These are phyloP conservation scores for Montipora sp. DNA, from an alignment of 64 coral and sea anemone species.

Conservation along the genomic window DNA sequence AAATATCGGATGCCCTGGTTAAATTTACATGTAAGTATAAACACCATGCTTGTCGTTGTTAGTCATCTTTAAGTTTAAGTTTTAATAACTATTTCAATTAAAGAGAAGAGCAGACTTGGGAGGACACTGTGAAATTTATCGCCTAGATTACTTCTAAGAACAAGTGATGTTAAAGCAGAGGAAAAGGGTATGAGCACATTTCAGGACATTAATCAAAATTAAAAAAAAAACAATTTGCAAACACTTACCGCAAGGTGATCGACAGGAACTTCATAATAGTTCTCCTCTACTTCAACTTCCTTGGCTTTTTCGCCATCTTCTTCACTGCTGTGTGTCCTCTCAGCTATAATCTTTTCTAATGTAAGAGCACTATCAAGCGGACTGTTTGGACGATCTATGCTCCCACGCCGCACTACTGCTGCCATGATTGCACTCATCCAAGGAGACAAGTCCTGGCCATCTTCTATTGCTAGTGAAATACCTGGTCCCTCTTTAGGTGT, in stretches of 20 bases:
- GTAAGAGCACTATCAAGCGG: conserved; percentile 61
- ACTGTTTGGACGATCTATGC: conserved; percentile 64
- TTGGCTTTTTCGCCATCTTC: conserved; percentile 17
- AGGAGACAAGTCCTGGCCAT: conserved; percentile 90
- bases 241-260: conserved; percentile 35
- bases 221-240: neutral
- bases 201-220: too few species aligned
- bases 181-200: too few species aligned
- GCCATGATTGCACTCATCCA: conserved; percentile 98
- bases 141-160: too few species aligned
- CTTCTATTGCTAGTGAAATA: conserved; percentile 83
- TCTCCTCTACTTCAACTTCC: neutral
- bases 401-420: conserved; percentile 77
- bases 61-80: too few species aligned
- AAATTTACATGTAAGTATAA: too few species aligned
- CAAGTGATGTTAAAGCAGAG: too few species aligned
- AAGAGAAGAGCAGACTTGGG: too few species aligned
- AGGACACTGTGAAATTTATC: too few species aligned
- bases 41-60: too few species aligned
- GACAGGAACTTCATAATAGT: conserved; percentile 64
- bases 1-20: too few species aligned
- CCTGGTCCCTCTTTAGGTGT: conserved; percentile 34
- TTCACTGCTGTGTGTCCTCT: conserved; percentile 18
- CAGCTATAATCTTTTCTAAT: conserved; percentile 59
- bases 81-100: too few species aligned